Base-by-base conservation (phyloP, 2,797 vertebrate species). In the Gymnodraco acuticeps region DNA sequence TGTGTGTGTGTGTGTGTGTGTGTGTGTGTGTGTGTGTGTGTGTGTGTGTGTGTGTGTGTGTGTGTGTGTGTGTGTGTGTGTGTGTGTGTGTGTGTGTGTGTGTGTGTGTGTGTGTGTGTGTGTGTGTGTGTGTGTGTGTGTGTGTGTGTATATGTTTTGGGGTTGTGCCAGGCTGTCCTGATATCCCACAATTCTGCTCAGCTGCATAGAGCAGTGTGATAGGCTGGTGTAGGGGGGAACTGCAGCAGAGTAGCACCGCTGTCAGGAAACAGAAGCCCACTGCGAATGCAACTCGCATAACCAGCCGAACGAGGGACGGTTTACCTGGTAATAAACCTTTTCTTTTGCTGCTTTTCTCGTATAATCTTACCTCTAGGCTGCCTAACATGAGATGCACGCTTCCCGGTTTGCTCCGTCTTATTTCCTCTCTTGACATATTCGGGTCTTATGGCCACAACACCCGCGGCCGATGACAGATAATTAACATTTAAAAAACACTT, bases 111-210 rank as follows among this genome's bases (percentile, higher is more conserved):
- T 41, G 38, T 61, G n/a, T n/a, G n/a, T n/a, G n/a, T n/a, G n/a
- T 14, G 31, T 5, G 47, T n/a, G 52, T 41, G 38, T 61, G n/a
- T n/a, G n/a, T n/a, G n/a, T n/a, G n/a, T n/a, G n/a, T n/a, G n/a
- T 14, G 31, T 5, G 47, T n/a, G 52, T 41, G 38, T 61, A 46
- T 14, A 16, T 43, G 58, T 19, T 41, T 27, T 68, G 69, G 38
- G 64, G 8, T 71, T 52, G 62, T 70, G 71, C 69, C 73, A 82
- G 88, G 90, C 86, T 92, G 91, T 93, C 70, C 77, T 65, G 60
- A 80, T 90, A 89, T 93, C 92, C 93, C 93, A 94, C 88, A 90
- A 92, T 93, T 74, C 91, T 86, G 10, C 85, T 80, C 43, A 58
- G 73, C 72, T 68, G 81, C 83, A 70, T 51, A 52, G 81, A 60